A percentile compares a stretch with the other conserved stretches of the same genome.
Conservation (phyloP, 2,888 invertebrate species). For the Drosophila anomelani region DNA sequence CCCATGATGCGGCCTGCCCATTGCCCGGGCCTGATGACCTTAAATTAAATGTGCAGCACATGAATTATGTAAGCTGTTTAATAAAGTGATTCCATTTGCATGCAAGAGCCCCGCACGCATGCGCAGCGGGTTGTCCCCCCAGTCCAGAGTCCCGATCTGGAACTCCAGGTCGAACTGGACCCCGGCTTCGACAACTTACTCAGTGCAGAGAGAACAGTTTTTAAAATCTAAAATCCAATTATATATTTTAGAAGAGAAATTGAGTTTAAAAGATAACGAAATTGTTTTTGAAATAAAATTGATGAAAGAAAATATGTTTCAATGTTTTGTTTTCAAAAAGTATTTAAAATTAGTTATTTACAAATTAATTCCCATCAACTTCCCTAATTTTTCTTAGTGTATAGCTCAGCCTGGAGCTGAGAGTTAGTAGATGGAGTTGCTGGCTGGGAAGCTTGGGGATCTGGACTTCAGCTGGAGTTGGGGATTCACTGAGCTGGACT, state of each 20-base stretch:
- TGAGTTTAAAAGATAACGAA: no score
- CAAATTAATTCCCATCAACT: no score
- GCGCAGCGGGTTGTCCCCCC: conserved; percentile 71
- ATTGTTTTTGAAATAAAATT: no score
- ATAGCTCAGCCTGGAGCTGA: conserved; percentile 17
- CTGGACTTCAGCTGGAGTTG: conserved; percentile 26
- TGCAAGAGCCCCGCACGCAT: conserved; percentile 80
- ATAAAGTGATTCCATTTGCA: conserved; percentile 83
- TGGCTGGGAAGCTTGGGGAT: conserved; percentile 29
- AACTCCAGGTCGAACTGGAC: conserved; percentile 32
- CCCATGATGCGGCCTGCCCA: conserved; percentile 48
- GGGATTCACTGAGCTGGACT: conserved; percentile 35
- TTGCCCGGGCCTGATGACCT: conserved; percentile 73
- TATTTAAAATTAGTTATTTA: no score
- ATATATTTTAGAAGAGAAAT: neutral
- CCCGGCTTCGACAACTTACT: conserved; percentile 54
- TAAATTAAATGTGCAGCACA: conserved; percentile 83
- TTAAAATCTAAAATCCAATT: neutral
- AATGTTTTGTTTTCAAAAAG: no score
- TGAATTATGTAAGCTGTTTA: conserved; percentile 84
- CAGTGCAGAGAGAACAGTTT: conserved; percentile 10
- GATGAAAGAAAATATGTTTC: no score
- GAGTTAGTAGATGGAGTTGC: conserved; percentile 18
- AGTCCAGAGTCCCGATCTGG: conserved; percentile 32
- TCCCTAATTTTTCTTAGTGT: neutral